Percentiles rank a stretch among this genome's conserved stretches.
Evolutionary conservation across 2,888 invertebrate species (phyloP).

Genomic region (Actias luna): DNA sequence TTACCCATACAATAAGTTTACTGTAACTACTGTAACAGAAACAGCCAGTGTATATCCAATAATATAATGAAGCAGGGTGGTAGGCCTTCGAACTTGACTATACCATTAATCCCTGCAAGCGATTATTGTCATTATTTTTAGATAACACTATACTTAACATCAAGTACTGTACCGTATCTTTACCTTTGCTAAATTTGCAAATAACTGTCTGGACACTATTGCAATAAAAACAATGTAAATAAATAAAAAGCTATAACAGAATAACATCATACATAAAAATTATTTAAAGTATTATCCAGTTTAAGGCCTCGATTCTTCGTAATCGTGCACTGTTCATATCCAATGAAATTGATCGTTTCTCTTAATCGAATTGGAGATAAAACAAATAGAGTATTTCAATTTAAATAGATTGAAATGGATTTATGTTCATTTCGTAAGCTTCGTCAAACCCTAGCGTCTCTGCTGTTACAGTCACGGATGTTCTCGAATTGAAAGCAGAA

Average conservation of each 20-base stretch:
- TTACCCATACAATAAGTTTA: no score
- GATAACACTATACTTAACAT: no score
- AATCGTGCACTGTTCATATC: constrained; percentile 28
- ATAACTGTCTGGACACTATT: no score
- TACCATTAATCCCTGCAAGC: no score
- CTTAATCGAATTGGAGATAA: constrained; percentile 69
- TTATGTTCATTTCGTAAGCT: constrained; percentile 72
- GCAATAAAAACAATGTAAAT: background rate
- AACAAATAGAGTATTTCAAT: constrained; percentile 76
- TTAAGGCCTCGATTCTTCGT: background rate
- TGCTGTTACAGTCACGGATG: constrained; percentile 18
- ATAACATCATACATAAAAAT: background rate
- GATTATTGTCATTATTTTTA: no score
- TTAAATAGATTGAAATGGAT: constrained; percentile 78
- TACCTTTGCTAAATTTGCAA: no score
- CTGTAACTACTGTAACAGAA: no score
- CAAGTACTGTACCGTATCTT: no score
- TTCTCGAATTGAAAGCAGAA: constrained; percentile 37
- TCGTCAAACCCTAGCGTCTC: constrained; percentile 35
- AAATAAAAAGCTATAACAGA: background rate
- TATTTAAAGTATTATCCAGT: background rate
- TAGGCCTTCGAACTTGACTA: no score
- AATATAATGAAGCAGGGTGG: no score
- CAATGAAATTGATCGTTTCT: constrained; percentile 61
- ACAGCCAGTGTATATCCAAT: no score